A percentile compares a stretch with the other conserved stretches of the same genome.
These are phyloP conservation scores for Nephila pilipes DNA, from an alignment of 1,140 invertebrate genomes.

Conservation along the genomic window DNA sequence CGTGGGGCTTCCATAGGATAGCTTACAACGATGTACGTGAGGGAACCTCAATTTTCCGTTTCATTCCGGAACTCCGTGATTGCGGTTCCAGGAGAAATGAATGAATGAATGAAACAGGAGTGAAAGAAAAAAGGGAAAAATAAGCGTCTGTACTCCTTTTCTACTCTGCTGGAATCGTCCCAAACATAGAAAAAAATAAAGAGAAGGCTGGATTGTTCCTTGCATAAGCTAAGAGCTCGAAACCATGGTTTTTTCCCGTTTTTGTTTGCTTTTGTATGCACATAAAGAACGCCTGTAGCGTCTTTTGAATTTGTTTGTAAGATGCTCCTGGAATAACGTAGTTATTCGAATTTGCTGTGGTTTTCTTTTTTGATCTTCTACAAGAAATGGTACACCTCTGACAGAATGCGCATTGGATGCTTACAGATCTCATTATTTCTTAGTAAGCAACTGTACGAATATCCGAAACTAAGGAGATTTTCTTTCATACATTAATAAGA, in stretches of 20 bases:
- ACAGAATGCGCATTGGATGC: neutral
- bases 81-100: conserved; percentile 19
- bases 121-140: neutral
- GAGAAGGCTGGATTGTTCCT: conserved; percentile 23
- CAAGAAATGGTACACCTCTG: neutral
- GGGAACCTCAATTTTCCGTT: conserved; percentile 48
- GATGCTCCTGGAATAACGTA: neutral
- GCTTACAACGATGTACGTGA: neutral
- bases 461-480: neutral
- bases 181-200: neutral
- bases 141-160: conserved; percentile 2
- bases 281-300: conserved; percentile 15
- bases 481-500: neutral
- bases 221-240: conserved; percentile 25
- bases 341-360: neutral
- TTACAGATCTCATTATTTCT: conserved; percentile 12
- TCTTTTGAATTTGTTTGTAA: conserved; percentile 33
- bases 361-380: conserved; percentile 8
- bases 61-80: conserved; percentile 44
- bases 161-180: conserved; percentile 22
- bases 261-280: conserved; percentile 33
- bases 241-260: neutral
- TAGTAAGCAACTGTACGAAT: neutral
- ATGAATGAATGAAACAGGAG: conserved; percentile 12
- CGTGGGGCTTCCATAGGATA: neutral